Percentiles rank a stretch among this genome's conserved stretches.
Evolutionary conservation across 2,113 vertebrate species (phyloP).

Genomic region (Ammodytes marinus): DNA sequence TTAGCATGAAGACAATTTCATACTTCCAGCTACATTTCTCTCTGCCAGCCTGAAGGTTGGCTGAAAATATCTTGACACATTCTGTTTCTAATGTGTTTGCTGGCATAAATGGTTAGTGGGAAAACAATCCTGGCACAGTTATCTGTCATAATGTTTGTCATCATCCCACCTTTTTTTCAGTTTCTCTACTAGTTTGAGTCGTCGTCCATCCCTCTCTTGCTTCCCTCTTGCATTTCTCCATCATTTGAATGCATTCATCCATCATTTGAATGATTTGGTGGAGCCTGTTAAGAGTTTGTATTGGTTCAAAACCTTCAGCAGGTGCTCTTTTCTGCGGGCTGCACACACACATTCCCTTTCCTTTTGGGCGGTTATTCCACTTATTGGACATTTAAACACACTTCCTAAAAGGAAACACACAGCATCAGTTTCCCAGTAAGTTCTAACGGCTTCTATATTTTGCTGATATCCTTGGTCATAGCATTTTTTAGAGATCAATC

Average conservation of each 20-base stretch:
- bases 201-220: background rate
- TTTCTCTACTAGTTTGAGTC: constrained; percentile 28
- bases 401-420: constrained; percentile 7
- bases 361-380: constrained; percentile 45
- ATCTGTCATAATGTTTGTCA: constrained; percentile 46
- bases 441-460: background rate
- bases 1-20: constrained; percentile 74
- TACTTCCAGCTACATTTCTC: constrained; percentile 58
- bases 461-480: constrained; percentile 5
- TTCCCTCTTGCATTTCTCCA: background rate
- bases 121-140: constrained; percentile 58
- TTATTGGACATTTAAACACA: constrained; percentile 32
- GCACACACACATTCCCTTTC: constrained; percentile 10
- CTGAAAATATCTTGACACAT: constrained; percentile 50
- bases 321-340: constrained; percentile 42
- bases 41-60: constrained; percentile 50
- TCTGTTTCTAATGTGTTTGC: constrained; percentile 58
- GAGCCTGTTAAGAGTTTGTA: constrained; percentile 26
- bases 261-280: constrained; percentile 28
- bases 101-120: constrained; percentile 60
- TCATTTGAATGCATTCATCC: constrained; percentile 5
- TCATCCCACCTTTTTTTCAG: background rate
- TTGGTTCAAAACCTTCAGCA: constrained; percentile 37
- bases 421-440: constrained; percentile 11
- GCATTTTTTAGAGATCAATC: constrained; percentile 23